Conservation (phyloP, 2,113 vertebrate genomes). For the Scolopax mira region DNA sequence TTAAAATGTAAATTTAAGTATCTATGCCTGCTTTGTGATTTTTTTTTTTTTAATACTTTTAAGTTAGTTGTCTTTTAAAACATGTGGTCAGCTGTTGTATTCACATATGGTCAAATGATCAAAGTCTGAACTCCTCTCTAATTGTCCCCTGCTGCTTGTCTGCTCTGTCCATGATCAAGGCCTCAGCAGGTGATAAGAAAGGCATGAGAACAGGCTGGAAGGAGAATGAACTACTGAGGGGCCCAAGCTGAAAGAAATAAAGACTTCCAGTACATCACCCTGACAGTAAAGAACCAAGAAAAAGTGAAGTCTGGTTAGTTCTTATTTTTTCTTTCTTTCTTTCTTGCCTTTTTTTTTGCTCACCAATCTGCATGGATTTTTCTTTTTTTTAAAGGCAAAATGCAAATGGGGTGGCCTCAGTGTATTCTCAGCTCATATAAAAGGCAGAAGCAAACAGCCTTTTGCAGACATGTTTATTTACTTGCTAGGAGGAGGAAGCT, state of each 20-base stretch:
- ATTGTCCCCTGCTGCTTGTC: conserved; percentile 98
- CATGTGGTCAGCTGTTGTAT: conserved; percentile 95
- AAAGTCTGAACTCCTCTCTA: conserved; percentile 97
- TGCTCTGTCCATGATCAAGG: conserved; percentile 97
- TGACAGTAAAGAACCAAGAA: conserved; percentile 92
- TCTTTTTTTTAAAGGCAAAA: conserved; percentile 52
- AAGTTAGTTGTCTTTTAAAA: conserved; percentile 92
- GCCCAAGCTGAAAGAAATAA: conserved; percentile 98
- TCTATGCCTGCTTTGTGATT: conserved; percentile 82
- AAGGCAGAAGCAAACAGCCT: conserved; percentile 55
- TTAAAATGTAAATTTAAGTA: conserved; percentile 89
- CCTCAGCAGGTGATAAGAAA: conserved; percentile 99
- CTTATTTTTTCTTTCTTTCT: conserved; percentile 74
- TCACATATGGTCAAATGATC: conserved; percentile 99
- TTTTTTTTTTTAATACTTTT: conserved; percentile 80
- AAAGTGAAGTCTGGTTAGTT: conserved; percentile 93
- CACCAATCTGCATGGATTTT: conserved; percentile 62
- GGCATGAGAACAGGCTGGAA: conserved; percentile 95
- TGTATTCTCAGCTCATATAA: conserved; percentile 51
- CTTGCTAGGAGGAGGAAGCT: conserved; percentile 86
- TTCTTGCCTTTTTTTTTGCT: not conserved
- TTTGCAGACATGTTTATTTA: conserved; percentile 83
- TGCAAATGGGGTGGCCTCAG: conserved; percentile 56
- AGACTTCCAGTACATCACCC: conserved; percentile 98
- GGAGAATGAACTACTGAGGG: conserved; percentile 95